Base-by-base conservation (phyloP, 2,797 vertebrate genomes). In the Phalloptychus januarius region DNA sequence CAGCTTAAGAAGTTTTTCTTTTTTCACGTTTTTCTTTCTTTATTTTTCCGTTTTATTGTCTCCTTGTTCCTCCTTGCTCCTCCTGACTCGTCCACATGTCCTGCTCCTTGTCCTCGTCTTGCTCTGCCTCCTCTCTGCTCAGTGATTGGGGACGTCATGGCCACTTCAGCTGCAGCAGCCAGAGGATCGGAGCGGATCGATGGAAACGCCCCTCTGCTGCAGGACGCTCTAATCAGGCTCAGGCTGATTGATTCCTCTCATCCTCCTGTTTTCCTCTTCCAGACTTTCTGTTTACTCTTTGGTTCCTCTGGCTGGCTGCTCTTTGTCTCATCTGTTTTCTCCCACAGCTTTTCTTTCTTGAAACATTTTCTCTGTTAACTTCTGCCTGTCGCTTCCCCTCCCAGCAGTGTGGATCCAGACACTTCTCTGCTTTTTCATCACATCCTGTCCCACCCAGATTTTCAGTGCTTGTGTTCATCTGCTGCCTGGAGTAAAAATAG, bases 221-320 rank as follows among this genome's bases (percentile, higher is more conserved):
- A 88, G 87, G 83, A 78, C 87, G 81, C 83, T 88, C 84, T 83
- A 88, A 92, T 92, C 90, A 91, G 85, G 88, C 87, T 82, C 74
- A 20, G 40, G 70, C 71, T 84, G 85, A 91, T 88, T 91, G 90
- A 90, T 91, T 86, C 82, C 77, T 76, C 75, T 82, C 72, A 54
- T 71, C 72, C 73, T 45, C 76, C 67, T 81, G 74, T 56, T 76
- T 71, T 44, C 79, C 84, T 69, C 52, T 74, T 79, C 83, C 72
- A 81, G 72, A 50, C 65, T 73, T 69, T 69, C 70, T 85, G 72
- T 85, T 89, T 79, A 82, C 79, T 46, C 72, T 78, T 80, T 72
- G 25, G 48, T 71, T 36, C 81, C 72, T 77, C 78, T 72, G 73
- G 79, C 78, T 80, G 67, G 54, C 73, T 74, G 78, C 56, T 79